Evolutionary conservation across 2,797 vertebrate genomes (phyloP).

Genomic region (Synanceia verrucosa): DNA sequence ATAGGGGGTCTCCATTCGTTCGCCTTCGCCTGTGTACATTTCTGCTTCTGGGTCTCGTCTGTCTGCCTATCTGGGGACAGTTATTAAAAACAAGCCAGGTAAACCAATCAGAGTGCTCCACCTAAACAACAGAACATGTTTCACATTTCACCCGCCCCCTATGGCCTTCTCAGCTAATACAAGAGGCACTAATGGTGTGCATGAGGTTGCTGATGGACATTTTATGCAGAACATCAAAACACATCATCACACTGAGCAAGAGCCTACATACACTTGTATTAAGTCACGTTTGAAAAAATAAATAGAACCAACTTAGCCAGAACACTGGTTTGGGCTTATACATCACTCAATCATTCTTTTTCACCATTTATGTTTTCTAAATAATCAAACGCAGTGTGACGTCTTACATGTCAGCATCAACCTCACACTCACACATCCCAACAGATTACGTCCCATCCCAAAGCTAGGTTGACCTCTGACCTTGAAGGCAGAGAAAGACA

Average conservation of each 20-base stretch:
- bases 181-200: conserved; percentile 36
- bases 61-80: conserved; percentile 42
- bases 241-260: conserved; percentile 28
- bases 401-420: not conserved
- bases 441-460: conserved; percentile 56
- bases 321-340: conserved; percentile 11
- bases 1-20: conserved; percentile 35
- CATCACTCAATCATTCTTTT: conserved; percentile 6
- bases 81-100: conserved; percentile 64
- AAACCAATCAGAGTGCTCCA: conserved; percentile 44
- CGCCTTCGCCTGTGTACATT: conserved; percentile 50
- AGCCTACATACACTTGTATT: conserved; percentile 39
- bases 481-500: conserved; percentile 64
- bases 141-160: conserved; percentile 29
- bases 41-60: conserved; percentile 30
- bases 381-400: conserved; percentile 33
- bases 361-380: conserved; percentile 29
- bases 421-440: conserved; percentile 7
- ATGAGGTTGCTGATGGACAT: conserved; percentile 54
- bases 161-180: conserved; percentile 15
- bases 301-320: conserved; percentile 31
- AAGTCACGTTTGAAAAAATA: conserved; percentile 44
- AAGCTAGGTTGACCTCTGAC: conserved; percentile 71
- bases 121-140: conserved; percentile 52
- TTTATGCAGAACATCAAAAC: conserved; percentile 67